phyloP scores from a whole-genome alignment of 2,113 vertebrate species.

The Podarcis raffonei region DNA sequence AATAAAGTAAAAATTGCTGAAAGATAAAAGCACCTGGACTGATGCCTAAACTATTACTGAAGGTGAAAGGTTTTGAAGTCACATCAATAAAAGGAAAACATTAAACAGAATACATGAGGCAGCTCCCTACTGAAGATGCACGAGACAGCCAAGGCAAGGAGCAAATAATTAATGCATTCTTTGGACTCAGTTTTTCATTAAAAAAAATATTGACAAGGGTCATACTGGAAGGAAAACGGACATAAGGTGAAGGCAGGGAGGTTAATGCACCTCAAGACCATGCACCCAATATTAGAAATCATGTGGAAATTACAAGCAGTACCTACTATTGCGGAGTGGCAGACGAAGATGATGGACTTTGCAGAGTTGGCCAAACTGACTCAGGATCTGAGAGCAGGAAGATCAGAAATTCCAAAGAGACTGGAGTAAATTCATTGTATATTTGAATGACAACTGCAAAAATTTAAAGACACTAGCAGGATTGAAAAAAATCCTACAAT shows the following conservation, averaged over 20 bases:
- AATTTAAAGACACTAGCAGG: no score
- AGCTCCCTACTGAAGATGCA: background rate
- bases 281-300: background rate
- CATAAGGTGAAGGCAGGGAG: background rate
- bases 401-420: no score
- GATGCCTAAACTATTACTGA: background rate
- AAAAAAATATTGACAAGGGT: background rate
- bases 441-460: no score
- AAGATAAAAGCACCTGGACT: constrained; percentile 10
- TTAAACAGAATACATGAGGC: constrained; percentile 10
- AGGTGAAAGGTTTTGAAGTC: constrained; percentile 1
- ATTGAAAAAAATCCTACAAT: no score
- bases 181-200: background rate
- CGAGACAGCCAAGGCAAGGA: background rate
- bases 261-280: background rate
- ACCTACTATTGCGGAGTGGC: no score
- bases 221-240: background rate
- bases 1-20: constrained; percentile 12
- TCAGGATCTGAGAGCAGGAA: no score
- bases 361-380: no score
- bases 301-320: no score
- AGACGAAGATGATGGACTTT: no score
- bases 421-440: no score
- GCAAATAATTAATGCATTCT: constrained; percentile 16
- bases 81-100: constrained; percentile 20